Evolutionary conservation across 2,113 vertebrate species (phyloP).

Genomic region (Platichthys stellatus): DNA sequence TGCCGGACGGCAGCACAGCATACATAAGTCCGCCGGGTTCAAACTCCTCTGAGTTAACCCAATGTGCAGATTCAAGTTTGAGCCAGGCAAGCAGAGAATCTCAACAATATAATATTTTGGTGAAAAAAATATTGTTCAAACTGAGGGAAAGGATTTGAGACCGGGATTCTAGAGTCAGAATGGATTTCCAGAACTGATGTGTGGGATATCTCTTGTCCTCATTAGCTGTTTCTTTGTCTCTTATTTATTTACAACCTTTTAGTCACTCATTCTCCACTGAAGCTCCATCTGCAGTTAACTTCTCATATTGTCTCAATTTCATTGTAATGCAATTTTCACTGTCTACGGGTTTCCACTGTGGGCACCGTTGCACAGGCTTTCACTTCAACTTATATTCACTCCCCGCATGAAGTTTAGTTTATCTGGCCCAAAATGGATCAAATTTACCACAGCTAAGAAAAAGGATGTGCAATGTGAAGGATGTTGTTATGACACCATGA

Average conservation of each 20-base stretch:
- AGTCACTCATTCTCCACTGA: background rate
- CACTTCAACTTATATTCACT: background rate
- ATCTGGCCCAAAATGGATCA: too few species aligned
- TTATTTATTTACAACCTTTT: background rate
- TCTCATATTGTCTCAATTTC: constrained; percentile 14
- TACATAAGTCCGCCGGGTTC: background rate
- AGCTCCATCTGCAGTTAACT: constrained; percentile 10
- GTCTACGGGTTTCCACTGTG: background rate
- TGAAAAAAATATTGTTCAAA: background rate
- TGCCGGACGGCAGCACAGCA: constrained; percentile 13
- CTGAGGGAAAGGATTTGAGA: background rate
- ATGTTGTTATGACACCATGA: background rate
- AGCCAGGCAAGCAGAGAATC: constrained; percentile 18
- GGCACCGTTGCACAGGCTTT: background rate
- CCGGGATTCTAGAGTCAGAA: background rate
- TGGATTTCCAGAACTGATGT: background rate
- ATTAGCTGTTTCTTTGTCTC: background rate
- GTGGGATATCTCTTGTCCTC: background rate
- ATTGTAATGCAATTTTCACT: constrained; percentile 8
- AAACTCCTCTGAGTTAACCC: constrained; percentile 1
- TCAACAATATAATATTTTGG: constrained; percentile 1
- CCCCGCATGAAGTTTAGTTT: too few species aligned
- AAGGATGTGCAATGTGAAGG: too few species aligned
- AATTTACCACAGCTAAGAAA: background rate
- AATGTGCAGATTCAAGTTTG: background rate